phyloP scores from a whole-genome alignment of 2,797 vertebrate genomes.

The Arrhamphus sclerolepis region DNA sequence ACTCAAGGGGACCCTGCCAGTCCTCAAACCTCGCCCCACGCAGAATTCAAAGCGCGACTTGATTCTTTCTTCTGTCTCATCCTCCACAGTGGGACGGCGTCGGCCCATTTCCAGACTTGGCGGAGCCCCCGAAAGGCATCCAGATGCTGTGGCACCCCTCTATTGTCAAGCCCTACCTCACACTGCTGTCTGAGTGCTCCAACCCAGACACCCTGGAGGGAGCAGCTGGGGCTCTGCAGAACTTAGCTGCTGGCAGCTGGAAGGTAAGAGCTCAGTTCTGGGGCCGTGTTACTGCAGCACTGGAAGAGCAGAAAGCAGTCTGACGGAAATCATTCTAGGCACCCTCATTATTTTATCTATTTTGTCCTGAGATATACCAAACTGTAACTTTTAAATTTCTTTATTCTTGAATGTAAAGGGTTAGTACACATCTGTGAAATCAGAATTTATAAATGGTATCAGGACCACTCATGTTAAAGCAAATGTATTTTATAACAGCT shows the following conservation, averaged over 20 bases:
- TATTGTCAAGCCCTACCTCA: conserved; percentile 99
- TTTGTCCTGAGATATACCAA: conserved; percentile 4
- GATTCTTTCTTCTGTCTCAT: conserved; percentile 47
- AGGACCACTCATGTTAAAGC: no score
- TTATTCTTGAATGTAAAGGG: no score
- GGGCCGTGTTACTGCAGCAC: conserved; percentile 19
- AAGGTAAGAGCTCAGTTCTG: conserved; percentile 83
- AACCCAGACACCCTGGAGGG: conserved; percentile 99
- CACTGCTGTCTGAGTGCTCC: conserved; percentile 98
- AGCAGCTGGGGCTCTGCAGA: conserved; percentile 96
- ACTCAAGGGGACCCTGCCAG: conserved; percentile 30
- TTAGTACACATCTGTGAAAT: no score
- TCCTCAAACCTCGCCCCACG: conserved; percentile 36
- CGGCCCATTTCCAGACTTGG: conserved; percentile 94
- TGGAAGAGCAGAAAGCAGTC: conserved; percentile 22
- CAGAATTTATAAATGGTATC: no score
- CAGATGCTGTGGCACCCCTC: conserved; percentile 99
- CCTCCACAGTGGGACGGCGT: conserved; percentile 93
- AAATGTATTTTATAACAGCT: no score
- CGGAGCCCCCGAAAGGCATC: conserved; percentile 97
- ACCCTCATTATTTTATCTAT: neutral
- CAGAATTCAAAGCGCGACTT: conserved; percentile 35
- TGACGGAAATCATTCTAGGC: conserved; percentile 4
- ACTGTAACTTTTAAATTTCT: no score
- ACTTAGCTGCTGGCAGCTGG: conserved; percentile 98